Base-by-base conservation (phyloP, 2,888 invertebrate genomes). In the Trichogramma dendrolimi region DNA sequence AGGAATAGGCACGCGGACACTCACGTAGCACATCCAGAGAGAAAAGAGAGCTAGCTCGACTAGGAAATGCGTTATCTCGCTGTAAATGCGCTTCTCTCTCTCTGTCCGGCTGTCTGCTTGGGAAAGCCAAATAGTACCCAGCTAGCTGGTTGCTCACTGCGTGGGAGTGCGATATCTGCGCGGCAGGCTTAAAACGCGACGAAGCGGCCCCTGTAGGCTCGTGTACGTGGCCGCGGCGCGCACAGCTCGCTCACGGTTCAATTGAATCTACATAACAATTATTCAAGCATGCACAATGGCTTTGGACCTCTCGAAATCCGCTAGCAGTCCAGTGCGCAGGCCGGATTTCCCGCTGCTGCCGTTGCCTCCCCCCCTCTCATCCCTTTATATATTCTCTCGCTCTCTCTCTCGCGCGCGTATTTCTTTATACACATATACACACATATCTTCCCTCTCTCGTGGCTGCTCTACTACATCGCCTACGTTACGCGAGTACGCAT, bases 211-310 rank as follows among this genome's bases (percentile, higher is more conserved):
- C 41, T 7, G 5, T 10, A 38, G 50, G 42, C 44, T n/a, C 11
- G 42, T 47, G 49, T 40, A 8, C 49, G 5, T 41, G 51, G 52
- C 55, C 51, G 51, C 55, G 46, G 62, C 58, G 51, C 55, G 51
- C 55, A 55, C 58, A 6, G 48, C 11, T 47, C 10, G 11, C 27
- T 50, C 52, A 57, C 52, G 61, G 63, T 61, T 61, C 58, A 60
- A 67, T 65, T 65, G 65, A 65, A 63, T 67, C 61, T 68, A 62
- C 65, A 65, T 68, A 60, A 64, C 64, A 66, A 67, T 68, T 67
- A 68, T 66, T 68, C 66, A 63, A 65, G 60, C 63, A 54, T 61
- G 63, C 61, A 65, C 62, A 66, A 66, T 66, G 60, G 60, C 48
- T 50, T 39, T 42, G 48, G 50, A 41, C 46, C 55, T 42, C 42